Base-by-base conservation (phyloP, 2,113 vertebrate genomes). In the Boulengerochromis microlepis region DNA sequence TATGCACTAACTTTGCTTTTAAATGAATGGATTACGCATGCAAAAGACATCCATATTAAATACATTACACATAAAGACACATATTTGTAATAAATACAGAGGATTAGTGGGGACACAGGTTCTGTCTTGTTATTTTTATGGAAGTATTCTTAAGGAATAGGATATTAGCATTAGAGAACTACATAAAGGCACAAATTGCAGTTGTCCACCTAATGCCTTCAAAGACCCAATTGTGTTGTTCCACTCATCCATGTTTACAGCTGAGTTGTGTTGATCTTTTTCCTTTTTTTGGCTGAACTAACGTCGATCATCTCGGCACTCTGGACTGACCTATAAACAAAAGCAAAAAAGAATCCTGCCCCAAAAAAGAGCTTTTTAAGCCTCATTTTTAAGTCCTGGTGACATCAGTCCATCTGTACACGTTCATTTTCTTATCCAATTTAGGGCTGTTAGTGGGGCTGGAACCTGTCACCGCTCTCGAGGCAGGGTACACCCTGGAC, bases 371-470 rank as follows among this genome's bases (percentile, higher is more conserved):
- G 22, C 38, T 74, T 2, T 71, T 4, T 10, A 45, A 74, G 8
- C 66, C 5, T 71, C 8, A 42, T 71, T 42, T 71, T 71, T 26
- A 26, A 45, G 38, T 71, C 22, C 66, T 42, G 66, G n/a, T 42
- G 35, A 42, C n/a, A 42, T 71, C 38, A 24, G 12, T 42, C n/a
- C 66, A 71, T 42, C 38, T 42, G 38, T 10, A 40, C 66, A 45
- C n/a, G 0, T 42, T 42, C 12, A 24, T 0, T 13, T 40, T 22
- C 35, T 4, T 71, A 40, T 71, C 13, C 66, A 26, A 10, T 26
- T 74, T 42, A 71, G 38, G 22, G 12, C 13, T 42, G 38, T 42
- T 66, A 42, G 38, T 24, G 13, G 38, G 1, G 22, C 38, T 74
- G 66, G 66, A 74, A 42, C 22, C 66, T 26, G 22, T 74, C 66